These are phyloP conservation scores for Dolichallabes microphthalmus DNA, from an alignment of 2,113 vertebrate species.

Conservation along the genomic window DNA sequence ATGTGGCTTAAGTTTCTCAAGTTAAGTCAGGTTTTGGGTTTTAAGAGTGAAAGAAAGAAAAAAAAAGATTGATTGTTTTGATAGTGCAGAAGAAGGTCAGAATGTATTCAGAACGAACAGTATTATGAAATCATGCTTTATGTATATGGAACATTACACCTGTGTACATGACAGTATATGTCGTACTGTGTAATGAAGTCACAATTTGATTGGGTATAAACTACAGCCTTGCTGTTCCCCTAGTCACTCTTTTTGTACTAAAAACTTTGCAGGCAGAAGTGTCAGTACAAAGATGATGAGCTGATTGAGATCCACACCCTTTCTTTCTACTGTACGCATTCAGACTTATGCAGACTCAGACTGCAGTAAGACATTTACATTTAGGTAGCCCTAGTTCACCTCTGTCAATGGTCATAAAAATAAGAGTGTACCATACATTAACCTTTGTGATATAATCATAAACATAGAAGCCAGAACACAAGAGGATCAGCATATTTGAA, in stretches of 20 bases:
- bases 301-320: background rate
- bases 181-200: background rate
- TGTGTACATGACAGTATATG: background rate
- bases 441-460: background rate
- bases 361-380: background rate
- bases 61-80: background rate
- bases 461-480: background rate
- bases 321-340: background rate
- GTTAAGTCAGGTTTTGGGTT: background rate
- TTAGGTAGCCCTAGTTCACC: background rate
- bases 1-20: background rate
- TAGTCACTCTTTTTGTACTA: background rate
- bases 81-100: background rate
- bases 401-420: background rate
- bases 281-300: background rate
- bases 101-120: background rate
- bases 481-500: slow-evolving; percentile 27
- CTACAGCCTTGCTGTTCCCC: background rate
- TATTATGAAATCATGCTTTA: background rate
- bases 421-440: background rate
- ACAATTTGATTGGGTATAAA: background rate
- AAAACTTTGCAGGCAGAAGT: background rate
- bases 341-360: too few species aligned
- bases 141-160: too few species aligned
- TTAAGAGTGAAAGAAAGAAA: background rate